phyloP scores from a whole-genome alignment of 2,888 invertebrate species.

The Ormyrus rosae region DNA sequence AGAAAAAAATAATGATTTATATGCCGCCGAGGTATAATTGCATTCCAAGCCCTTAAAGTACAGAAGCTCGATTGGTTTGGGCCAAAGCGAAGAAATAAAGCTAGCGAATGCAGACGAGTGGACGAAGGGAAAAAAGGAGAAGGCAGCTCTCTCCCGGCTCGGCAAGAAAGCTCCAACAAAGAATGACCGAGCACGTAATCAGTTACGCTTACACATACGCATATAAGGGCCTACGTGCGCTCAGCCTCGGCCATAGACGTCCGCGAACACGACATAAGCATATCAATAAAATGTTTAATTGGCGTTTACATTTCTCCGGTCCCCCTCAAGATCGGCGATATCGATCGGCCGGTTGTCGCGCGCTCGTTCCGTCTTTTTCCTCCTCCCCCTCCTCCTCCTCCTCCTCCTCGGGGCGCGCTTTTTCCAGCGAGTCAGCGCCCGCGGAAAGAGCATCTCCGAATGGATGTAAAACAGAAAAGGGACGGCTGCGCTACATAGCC shows the following conservation, averaged over 20 bases:
- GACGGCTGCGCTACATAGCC: conserved; percentile 19
- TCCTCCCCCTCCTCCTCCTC: neutral
- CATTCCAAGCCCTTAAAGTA: neutral
- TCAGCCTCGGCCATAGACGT: conserved; percentile 18
- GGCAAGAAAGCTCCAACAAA: neutral
- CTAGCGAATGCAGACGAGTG: neutral
- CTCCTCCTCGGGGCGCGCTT: neutral
- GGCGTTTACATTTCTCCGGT: conserved; percentile 74
- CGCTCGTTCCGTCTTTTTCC: neutral
- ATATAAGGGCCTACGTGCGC: neutral
- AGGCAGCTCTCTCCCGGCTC: neutral
- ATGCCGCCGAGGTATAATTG: neutral
- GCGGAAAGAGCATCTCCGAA: conserved; percentile 16
- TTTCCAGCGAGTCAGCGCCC: conserved; percentile 6
- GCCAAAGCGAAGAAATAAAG: neutral
- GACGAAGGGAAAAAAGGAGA: neutral
- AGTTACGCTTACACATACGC: conserved; percentile 4
- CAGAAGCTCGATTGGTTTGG: neutral
- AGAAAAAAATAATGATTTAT: neutral
- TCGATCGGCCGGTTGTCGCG: conserved; percentile 60
- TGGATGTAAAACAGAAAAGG: conserved; percentile 53
- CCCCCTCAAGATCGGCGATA: conserved; percentile 65
- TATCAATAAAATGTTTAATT: conserved; percentile 75
- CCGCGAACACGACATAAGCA: conserved; percentile 67
- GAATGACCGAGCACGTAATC: conserved; percentile 22